Evolutionary conservation across 2,797 vertebrate genomes (phyloP).

Genomic region (Selene dorsalis): DNA sequence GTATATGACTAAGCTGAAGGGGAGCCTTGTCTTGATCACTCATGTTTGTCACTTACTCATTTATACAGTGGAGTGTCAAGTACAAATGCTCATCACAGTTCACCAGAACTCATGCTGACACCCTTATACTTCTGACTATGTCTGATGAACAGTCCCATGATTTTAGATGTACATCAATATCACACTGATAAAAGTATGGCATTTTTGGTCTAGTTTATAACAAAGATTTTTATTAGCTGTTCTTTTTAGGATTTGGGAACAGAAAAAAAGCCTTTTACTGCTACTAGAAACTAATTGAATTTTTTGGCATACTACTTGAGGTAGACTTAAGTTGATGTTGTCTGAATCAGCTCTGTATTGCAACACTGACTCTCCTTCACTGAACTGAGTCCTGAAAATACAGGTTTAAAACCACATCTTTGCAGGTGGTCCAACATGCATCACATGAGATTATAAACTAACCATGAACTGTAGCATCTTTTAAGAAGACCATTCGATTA

Average conservation of each 20-base stretch:
- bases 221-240: no score
- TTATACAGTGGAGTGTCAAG: no score
- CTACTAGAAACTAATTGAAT: not conserved
- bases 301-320: not conserved
- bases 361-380: not conserved
- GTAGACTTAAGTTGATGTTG: not conserved
- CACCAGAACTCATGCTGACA: no score
- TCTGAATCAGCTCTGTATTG: not conserved
- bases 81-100: no score
- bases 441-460: not conserved
- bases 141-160: not conserved
- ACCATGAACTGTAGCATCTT: not conserved
- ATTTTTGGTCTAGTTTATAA: no score
- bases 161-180: not conserved
- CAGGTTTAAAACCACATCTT: not conserved
- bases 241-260: no score
- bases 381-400: not conserved
- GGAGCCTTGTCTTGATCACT: not conserved
- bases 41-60: not conserved
- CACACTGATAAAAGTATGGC: not conserved
- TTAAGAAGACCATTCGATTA: not conserved
- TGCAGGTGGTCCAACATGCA: not conserved
- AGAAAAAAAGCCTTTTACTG: not conserved
- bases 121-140: not conserved
- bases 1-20: not conserved